These are phyloP conservation scores for Masticophis lateralis DNA, from an alignment of 2,797 vertebrate genomes.

Conservation along the genomic window DNA sequence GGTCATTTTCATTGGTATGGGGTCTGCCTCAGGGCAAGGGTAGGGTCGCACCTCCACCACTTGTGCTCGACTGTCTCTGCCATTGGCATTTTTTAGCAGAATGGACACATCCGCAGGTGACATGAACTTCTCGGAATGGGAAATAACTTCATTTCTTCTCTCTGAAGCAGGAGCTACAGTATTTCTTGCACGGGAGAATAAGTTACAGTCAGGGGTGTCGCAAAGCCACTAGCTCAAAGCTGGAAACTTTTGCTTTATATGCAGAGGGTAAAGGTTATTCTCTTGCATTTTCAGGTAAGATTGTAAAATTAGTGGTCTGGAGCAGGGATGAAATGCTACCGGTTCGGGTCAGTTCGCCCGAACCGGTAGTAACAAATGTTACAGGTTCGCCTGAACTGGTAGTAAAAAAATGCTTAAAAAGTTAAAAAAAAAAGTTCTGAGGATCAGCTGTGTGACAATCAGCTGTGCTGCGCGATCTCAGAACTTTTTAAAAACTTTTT, in stretches of 20 bases:
- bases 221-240: not conserved
- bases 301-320: not conserved
- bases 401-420: too few species aligned
- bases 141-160: conserved; percentile 47
- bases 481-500: too few species aligned
- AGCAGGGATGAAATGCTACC: too few species aligned
- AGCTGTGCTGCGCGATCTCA: too few species aligned
- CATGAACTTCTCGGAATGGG: conserved; percentile 38
- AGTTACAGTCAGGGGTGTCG: not conserved
- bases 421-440: too few species aligned
- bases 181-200: not conserved
- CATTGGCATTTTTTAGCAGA: conserved; percentile 45
- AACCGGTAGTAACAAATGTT: too few species aligned
- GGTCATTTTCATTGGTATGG: conserved; percentile 4
- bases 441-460: too few species aligned
- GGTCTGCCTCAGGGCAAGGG: conserved; percentile 27
- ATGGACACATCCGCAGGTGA: conserved; percentile 38
- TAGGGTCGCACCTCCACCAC: conserved; percentile 32
- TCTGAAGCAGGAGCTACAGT: conserved; percentile 9
- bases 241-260: not conserved
- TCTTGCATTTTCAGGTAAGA: not conserved
- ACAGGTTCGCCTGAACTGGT: too few species aligned
- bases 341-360: too few species aligned
- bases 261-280: not conserved
- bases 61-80: conserved; percentile 40